Evolutionary conservation across 1,140 invertebrate genomes (phyloP).

Genomic region (Frieseomelitta varia): DNA sequence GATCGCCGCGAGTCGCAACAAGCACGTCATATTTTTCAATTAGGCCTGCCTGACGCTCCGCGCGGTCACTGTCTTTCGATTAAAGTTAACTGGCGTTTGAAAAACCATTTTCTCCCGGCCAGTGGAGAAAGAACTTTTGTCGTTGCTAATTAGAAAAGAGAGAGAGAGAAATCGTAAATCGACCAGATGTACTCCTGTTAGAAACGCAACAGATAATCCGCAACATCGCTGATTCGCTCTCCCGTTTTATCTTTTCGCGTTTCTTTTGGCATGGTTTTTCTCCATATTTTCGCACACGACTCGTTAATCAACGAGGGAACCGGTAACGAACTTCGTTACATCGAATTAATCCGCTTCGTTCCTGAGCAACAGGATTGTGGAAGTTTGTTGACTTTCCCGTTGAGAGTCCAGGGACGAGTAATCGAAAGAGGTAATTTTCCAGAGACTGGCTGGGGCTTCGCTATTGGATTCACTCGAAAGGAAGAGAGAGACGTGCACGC

Average conservation of each 20-base stretch:
- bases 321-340: conserved; percentile 15
- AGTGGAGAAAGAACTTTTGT: too few relatives aligned
- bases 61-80: neutral
- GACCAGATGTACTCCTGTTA: too few relatives aligned
- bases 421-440: conserved; percentile 17
- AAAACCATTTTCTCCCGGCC: neutral
- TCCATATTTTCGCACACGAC: neutral
- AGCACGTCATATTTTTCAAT: conserved; percentile 6
- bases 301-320: neutral
- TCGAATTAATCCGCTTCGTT: neutral
- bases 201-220: neutral
- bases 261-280: neutral
- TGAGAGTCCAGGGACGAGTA: neutral
- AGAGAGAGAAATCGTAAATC: too few relatives aligned
- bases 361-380: neutral
- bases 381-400: conserved; percentile 11
- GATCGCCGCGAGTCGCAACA: neutral
- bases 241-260: neutral
- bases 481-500: neutral
- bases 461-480: neutral
- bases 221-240: neutral
- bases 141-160: too few relatives aligned
- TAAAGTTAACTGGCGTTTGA: neutral
- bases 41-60: neutral
- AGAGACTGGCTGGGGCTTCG: neutral